A percentile compares a stretch with the other conserved stretches of the same genome.
These are phyloP conservation scores for Diadophis punctatus DNA, from an alignment of 2,113 vertebrate genomes.

Conservation along the genomic window DNA sequence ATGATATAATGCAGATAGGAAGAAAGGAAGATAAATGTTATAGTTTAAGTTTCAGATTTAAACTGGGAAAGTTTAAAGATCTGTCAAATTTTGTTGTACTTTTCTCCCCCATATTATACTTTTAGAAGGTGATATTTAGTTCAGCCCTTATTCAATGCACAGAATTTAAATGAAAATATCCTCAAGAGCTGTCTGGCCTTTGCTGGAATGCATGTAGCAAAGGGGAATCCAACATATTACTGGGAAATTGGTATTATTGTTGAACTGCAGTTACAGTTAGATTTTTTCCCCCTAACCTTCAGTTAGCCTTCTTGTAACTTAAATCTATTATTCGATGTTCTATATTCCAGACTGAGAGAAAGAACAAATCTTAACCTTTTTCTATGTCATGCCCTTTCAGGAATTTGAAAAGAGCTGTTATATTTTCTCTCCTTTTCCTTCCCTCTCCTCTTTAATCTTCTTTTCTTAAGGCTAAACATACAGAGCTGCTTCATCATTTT, in stretches of 20 bases:
- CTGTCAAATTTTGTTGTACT: background rate
- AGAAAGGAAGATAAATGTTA: background rate
- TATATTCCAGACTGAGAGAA: background rate
- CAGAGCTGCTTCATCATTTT: background rate
- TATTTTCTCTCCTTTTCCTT: background rate
- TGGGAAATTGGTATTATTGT: background rate
- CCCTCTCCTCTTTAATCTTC: background rate
- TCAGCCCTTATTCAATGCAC: background rate
- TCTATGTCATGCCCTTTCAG: background rate
- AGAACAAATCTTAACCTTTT: background rate
- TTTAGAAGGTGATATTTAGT: background rate
- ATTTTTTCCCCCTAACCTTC: background rate
- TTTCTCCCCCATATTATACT: background rate
- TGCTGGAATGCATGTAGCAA: background rate
- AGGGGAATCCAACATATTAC: background rate
- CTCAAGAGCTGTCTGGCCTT: background rate
- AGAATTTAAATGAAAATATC: background rate
- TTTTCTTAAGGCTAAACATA: background rate
- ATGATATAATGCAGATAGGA: background rate
- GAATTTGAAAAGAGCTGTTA: background rate
- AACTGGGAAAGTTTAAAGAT: background rate
- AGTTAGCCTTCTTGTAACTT: background rate
- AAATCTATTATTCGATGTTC: background rate
- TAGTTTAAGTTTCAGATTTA: background rate
- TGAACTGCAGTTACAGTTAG: background rate